phyloP scores from a whole-genome alignment of 2,797 vertebrate genomes.

The Clarias platycephalus region DNA sequence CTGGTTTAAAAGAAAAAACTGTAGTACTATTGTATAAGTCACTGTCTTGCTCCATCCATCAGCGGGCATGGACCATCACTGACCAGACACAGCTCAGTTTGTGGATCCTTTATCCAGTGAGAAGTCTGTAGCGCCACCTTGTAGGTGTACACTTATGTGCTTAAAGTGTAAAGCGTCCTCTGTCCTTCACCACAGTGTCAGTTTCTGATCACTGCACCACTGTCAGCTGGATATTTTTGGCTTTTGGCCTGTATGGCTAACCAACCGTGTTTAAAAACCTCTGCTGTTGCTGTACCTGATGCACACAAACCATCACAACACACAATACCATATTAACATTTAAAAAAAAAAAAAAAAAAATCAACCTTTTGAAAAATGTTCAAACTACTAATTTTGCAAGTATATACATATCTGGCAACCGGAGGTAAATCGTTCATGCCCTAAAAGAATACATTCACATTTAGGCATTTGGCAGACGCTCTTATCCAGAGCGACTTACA shows the following conservation, averaged over 20 bases:
- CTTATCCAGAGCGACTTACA: too few species aligned
- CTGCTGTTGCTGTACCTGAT: neutral
- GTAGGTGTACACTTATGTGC: neutral
- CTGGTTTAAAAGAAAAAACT: neutral
- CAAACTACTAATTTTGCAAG: neutral
- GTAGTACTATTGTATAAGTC: neutral
- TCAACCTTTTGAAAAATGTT: too few species aligned
- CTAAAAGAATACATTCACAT: neutral
- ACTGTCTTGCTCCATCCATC: neutral
- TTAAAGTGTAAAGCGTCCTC: neutral
- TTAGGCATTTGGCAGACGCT: too few species aligned
- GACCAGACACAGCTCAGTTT: neutral
- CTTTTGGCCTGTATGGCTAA: neutral
- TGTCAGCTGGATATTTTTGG: neutral
- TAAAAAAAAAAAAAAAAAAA: too few species aligned
- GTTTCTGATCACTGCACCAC: neutral
- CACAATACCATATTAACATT: neutral
- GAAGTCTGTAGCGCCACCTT: neutral
- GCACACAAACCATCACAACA: neutral
- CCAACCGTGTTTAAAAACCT: neutral
- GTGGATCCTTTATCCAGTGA: neutral
- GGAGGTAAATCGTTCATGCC: neutral
- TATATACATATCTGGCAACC: neutral
- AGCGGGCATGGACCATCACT: neutral
- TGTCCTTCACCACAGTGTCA: neutral